Conservation (phyloP, 2,113 vertebrate species). For the Pseudolaguvia tuberculata region DNA sequence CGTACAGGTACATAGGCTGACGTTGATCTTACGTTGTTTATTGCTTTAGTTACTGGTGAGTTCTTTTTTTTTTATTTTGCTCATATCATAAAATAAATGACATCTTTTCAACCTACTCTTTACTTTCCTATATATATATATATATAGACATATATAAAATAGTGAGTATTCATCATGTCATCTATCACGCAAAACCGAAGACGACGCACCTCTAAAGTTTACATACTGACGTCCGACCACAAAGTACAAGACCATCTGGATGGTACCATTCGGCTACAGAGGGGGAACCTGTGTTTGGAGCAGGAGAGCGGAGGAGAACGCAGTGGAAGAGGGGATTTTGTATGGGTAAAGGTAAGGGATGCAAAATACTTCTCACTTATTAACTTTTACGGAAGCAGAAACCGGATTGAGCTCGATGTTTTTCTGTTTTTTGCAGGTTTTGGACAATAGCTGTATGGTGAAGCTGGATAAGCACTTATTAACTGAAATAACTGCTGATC, state of each 20-base stretch:
- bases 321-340: constrained; percentile 42
- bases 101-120: not conserved
- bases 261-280: constrained; percentile 61
- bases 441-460: constrained; percentile 62
- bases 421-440: constrained; percentile 52
- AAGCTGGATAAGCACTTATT: constrained; percentile 60
- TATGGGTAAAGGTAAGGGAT: constrained; percentile 67
- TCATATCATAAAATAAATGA: not conserved
- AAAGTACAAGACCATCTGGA: constrained; percentile 66
- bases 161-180: constrained; percentile 55
- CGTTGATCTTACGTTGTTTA: not conserved
- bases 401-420: not conserved
- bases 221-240: constrained; percentile 60
- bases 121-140: not conserved
- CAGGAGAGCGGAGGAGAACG: constrained; percentile 52
- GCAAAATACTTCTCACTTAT: not conserved
- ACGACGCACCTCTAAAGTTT: constrained; percentile 59
- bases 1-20: not conserved
- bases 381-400: not conserved
- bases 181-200: constrained; percentile 53
- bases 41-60: not conserved
- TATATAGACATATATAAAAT: not conserved
- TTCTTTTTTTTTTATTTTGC: not conserved
- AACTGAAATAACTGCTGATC: constrained; percentile 54
- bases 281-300: constrained; percentile 66